Evolutionary conservation across 1,140 invertebrate species (phyloP).

Genomic region (Apis florea): DNA sequence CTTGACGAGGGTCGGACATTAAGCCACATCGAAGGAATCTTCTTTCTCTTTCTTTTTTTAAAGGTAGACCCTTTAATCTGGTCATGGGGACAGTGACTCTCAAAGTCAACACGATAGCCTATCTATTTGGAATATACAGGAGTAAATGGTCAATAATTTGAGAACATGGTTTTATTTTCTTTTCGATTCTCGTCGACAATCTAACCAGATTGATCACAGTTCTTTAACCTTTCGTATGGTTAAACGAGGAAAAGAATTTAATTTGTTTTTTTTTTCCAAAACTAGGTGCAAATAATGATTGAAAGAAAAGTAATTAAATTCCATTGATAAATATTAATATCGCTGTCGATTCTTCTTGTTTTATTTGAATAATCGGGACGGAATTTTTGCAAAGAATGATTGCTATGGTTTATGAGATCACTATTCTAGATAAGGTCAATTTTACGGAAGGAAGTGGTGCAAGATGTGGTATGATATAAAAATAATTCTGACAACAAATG

Average conservation of each 20-base stretch:
- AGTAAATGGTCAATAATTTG: slow-evolving; percentile 21
- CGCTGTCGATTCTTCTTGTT: background rate
- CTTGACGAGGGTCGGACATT: slow-evolving; percentile 61
- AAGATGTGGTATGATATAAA: background rate
- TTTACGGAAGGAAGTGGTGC: background rate
- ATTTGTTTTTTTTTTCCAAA: background rate
- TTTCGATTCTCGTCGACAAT: background rate
- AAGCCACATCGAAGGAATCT: slow-evolving; percentile 38
- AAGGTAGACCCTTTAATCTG: slow-evolving; percentile 1
- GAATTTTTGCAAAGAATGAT: background rate
- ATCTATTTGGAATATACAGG: background rate
- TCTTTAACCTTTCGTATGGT: background rate
- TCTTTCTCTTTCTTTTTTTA: background rate
- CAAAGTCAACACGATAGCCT: background rate
- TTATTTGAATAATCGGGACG: background rate
- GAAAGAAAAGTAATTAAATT: background rate
- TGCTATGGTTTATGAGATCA: background rate
- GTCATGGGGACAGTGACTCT: slow-evolving; percentile 27
- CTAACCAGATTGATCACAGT: background rate
- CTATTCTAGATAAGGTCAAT: background rate
- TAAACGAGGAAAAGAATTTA: too few species aligned
- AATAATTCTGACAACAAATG: background rate
- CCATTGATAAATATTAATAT: too few species aligned
- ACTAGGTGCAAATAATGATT: background rate
- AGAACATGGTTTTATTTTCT: background rate